Evolutionary conservation across 2,888 invertebrate genomes (phyloP).

Genomic region (Cephus spinipes): DNA sequence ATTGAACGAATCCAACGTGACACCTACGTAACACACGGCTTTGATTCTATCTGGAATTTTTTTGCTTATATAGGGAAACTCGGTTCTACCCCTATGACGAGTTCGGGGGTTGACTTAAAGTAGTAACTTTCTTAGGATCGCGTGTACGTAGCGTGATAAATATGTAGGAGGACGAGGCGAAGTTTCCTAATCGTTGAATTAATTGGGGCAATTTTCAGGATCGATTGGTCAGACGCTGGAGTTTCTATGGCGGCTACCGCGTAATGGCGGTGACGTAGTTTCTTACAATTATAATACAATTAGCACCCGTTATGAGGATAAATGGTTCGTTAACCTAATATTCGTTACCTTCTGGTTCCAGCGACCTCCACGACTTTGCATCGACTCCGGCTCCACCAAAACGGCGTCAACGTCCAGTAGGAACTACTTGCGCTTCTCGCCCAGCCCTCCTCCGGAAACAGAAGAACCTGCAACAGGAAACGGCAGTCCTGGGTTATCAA

Average conservation of each 20-base stretch:
- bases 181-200: background rate
- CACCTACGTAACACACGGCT: background rate
- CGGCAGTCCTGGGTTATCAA: background rate
- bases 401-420: slow-evolving; percentile 87
- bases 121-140: background rate
- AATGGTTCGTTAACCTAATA: background rate
- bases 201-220: background rate
- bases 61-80: background rate
- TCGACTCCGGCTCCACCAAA: slow-evolving; percentile 87
- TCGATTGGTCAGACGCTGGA: background rate
- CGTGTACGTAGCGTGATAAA: background rate
- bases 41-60: background rate
- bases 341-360: slow-evolving; percentile 76
- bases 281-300: background rate
- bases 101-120: background rate
- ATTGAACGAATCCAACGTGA: background rate
- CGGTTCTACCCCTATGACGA: background rate
- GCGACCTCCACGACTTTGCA: slow-evolving; percentile 89
- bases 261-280: background rate
- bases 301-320: background rate
- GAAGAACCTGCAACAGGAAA: slow-evolving; percentile 73
- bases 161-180: background rate
- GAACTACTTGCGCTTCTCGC: slow-evolving; percentile 87
- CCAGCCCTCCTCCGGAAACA: slow-evolving; percentile 92
- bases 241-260: background rate